A percentile compares a stretch with the other conserved stretches of the same genome.
phyloP scores from a whole-genome alignment of 2,888 invertebrate genomes.

The Cerastis rubricosa region DNA sequence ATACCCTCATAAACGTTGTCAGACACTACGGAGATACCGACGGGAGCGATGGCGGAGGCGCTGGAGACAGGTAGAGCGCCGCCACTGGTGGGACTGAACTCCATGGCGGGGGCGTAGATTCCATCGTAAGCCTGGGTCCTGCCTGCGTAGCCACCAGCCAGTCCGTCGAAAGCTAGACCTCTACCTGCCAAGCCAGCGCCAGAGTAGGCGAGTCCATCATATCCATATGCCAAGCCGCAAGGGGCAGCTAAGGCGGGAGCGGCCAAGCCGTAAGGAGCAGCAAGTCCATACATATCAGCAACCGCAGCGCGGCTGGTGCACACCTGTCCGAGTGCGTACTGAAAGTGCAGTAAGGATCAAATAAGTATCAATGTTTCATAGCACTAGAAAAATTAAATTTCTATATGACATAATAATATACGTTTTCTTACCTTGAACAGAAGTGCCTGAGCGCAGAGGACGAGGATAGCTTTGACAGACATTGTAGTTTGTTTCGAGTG shows the following conservation, averaged over 20 bases:
- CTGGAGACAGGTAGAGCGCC: slow-evolving; percentile 51
- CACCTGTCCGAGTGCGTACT: background rate
- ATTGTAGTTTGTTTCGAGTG: background rate
- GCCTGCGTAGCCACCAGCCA: background rate
- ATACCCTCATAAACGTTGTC: slow-evolving; percentile 60
- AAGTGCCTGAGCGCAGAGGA: background rate
- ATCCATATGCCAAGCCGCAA: slow-evolving; percentile 12
- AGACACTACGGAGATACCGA: slow-evolving; percentile 54
- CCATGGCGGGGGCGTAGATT: slow-evolving; percentile 15
- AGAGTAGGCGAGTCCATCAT: slow-evolving; percentile 5
- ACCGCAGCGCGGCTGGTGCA: slow-evolving; percentile 4
- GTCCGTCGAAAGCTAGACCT: background rate
- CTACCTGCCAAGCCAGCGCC: slow-evolving; percentile 13
- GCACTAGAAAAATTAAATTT: too few species aligned
- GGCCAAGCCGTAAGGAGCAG: slow-evolving; percentile 1
- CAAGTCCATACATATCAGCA: background rate
- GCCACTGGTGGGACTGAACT: slow-evolving; percentile 46
- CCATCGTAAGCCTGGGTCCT: slow-evolving; percentile 18
- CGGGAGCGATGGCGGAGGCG: slow-evolving; percentile 19
- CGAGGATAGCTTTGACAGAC: background rate
- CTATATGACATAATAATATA: too few species aligned
- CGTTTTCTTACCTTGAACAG: background rate
- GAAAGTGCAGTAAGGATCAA: too few species aligned
- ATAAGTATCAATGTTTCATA: too few species aligned
- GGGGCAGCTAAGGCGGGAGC: background rate